Evolutionary conservation across 2,888 invertebrate species (phyloP).

Genomic region (Chymomyza amoena): DNA sequence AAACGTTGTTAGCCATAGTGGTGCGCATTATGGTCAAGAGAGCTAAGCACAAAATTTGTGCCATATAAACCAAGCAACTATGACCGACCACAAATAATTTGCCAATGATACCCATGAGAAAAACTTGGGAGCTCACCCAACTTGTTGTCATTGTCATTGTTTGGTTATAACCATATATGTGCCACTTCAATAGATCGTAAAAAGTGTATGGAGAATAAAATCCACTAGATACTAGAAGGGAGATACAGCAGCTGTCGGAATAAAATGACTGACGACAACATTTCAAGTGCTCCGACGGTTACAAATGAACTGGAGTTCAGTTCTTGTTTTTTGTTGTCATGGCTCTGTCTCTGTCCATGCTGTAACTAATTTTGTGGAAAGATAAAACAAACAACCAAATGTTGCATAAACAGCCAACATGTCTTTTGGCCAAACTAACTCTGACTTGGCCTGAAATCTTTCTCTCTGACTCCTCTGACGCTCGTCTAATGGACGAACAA

Average conservation of each 20-base stretch:
- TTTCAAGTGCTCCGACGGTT: slow-evolving; percentile 47
- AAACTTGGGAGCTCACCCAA: slow-evolving; percentile 20
- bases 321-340: slow-evolving; percentile 34
- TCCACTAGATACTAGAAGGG: not conserved
- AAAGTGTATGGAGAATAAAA: slow-evolving; percentile 10
- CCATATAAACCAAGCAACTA: slow-evolving; percentile 1
- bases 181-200: slow-evolving; percentile 52
- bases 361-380: slow-evolving; percentile 62
- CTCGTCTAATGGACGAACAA: not conserved
- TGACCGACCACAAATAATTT: slow-evolving; percentile 57
- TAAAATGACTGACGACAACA: slow-evolving; percentile 64
- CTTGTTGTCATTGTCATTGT: slow-evolving; percentile 57
- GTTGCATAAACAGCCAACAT: not conserved
- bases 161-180: slow-evolving; percentile 64
- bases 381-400: slow-evolving; percentile 37
- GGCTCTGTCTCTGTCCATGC: not conserved
- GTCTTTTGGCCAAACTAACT: not conserved
- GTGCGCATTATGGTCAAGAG: slow-evolving; percentile 18
- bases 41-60: slow-evolving; percentile 40
- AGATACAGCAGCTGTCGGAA: not conserved
- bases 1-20: not conserved
- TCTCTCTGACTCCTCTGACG: not conserved
- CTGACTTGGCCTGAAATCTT: not conserved
- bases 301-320: slow-evolving; percentile 13
- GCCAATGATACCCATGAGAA: slow-evolving; percentile 69